These are phyloP conservation scores for Sipha flava DNA, from an alignment of 1,140 invertebrate genomes.

Conservation along the genomic window DNA sequence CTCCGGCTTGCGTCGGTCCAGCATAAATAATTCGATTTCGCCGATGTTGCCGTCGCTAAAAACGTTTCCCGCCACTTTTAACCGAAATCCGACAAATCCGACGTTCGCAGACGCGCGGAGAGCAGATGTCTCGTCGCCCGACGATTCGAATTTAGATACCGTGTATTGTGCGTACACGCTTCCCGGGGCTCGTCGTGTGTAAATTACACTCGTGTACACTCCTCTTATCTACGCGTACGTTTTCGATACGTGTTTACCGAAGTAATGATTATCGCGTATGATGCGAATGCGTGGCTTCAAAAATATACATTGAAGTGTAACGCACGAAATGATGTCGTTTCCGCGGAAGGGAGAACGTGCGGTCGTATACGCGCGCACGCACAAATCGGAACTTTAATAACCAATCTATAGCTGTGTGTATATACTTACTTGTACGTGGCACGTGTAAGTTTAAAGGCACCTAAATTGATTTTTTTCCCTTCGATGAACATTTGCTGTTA, in stretches of 20 bases:
- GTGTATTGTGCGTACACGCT: too few species aligned
- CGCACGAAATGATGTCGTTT: not conserved
- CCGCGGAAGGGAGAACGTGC: not conserved
- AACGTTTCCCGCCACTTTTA: slow-evolving; percentile 29
- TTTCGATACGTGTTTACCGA: not conserved
- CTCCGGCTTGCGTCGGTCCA: slow-evolving; percentile 15
- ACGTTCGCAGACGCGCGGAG: not conserved
- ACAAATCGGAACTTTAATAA: not conserved
- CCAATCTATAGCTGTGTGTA: not conserved
- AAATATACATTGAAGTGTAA: too few species aligned
- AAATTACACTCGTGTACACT: too few species aligned
- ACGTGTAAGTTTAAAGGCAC: not conserved
- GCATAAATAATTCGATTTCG: slow-evolving; percentile 20
- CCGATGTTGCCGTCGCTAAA: slow-evolving; percentile 4
- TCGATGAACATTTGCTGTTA: not conserved
- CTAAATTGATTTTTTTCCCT: slow-evolving; percentile 14
- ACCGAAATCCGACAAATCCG: not conserved
- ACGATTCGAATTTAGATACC: too few species aligned
- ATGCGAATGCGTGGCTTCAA: too few species aligned
- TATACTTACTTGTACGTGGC: not conserved
- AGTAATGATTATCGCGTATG: too few species aligned
- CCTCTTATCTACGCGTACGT: too few species aligned
- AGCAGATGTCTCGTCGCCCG: not conserved
- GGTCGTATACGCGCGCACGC: too few species aligned
- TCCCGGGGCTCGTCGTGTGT: too few species aligned